Percentiles rank a stretch among this genome's conserved stretches.
Conservation (phyloP, 2,797 vertebrate genomes). For the Galago senegalensis region DNA sequence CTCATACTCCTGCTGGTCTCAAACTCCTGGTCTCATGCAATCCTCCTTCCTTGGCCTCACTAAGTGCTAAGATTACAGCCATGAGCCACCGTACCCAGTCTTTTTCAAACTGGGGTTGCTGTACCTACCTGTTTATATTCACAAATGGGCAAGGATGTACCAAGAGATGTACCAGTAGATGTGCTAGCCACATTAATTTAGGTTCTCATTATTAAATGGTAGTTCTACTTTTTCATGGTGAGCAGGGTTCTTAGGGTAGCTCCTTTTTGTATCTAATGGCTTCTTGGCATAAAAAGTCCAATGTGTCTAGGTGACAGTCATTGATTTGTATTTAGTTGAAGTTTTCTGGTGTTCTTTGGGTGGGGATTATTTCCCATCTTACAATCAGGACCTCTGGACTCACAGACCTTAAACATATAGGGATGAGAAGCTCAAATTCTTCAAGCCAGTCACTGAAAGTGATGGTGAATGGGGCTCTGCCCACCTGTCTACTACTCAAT, state of each 20-base stretch:
- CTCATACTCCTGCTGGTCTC: neutral
- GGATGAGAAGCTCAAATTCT: neutral
- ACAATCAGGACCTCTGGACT: neutral
- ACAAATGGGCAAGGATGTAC: neutral
- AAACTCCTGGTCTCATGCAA: neutral
- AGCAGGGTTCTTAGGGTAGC: neutral
- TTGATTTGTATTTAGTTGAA: slow-evolving; percentile 11
- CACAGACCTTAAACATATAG: neutral
- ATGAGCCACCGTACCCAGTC: rapidly evolving
- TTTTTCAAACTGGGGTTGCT: neutral
- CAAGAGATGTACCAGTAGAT: neutral
- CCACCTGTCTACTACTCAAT: neutral
- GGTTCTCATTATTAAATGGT: neutral
- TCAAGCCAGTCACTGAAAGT: neutral
- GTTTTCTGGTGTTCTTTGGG: neutral
- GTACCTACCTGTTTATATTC: neutral
- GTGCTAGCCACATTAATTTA: neutral
- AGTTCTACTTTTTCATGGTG: neutral
- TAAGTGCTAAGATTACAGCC: neutral
- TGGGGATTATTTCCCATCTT: neutral
- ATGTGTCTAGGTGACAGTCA: neutral
- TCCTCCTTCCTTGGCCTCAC: neutral
- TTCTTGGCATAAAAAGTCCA: neutral
- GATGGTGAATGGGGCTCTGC: neutral
- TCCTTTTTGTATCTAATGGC: neutral